phyloP scores from a whole-genome alignment of 1,140 invertebrate species.

The Cherax quadricarinatus region DNA sequence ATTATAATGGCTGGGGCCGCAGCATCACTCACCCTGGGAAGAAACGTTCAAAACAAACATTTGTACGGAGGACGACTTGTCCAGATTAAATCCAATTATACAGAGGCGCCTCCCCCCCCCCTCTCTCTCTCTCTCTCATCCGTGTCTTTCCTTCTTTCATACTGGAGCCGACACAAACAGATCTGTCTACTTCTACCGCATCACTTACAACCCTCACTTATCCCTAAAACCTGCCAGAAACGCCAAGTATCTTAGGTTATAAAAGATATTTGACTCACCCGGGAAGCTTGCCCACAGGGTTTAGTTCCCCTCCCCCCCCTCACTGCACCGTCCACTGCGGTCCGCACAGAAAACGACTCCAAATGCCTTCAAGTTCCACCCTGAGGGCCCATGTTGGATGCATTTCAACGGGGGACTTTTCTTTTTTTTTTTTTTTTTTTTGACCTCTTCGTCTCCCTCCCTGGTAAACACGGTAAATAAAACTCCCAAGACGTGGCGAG shows the following conservation, averaged over 20 bases:
- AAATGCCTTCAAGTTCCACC: no score
- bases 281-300: not conserved
- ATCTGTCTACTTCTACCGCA: not conserved
- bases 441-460: not conserved
- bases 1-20: constrained; percentile 20
- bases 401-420: no score
- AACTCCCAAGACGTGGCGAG: not conserved
- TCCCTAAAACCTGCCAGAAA: not conserved
- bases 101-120: no score
- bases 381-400: no score
- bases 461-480: not conserved
- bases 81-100: constrained; percentile 1
- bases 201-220: not conserved
- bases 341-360: not conserved
- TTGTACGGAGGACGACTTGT: not conserved
- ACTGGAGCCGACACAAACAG: not conserved
- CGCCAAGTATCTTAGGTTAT: not conserved
- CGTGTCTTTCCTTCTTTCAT: not conserved
- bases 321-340: not conserved
- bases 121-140: not conserved
- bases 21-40: not conserved
- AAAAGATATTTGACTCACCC: not conserved
- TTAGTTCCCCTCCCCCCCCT: not conserved
- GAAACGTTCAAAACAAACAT: constrained; percentile 16
- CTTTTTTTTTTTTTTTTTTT: not conserved